phyloP scores from a whole-genome alignment of 2,113 vertebrate species.

The Podilymbus podiceps region DNA sequence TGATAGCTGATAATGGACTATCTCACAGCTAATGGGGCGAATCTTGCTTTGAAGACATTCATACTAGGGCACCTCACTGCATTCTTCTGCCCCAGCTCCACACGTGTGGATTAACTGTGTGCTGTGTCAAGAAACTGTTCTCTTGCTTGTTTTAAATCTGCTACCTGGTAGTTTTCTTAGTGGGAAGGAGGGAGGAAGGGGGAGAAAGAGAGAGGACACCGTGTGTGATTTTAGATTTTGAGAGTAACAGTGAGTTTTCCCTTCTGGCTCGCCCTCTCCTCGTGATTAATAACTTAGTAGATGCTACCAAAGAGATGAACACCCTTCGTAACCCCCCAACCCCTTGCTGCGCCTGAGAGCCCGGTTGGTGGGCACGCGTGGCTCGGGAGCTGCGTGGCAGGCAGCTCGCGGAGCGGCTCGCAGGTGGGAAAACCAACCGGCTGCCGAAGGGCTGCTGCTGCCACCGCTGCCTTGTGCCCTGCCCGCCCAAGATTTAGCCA shows the following conservation, averaged over 20 bases:
- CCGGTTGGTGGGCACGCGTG: accelerated
- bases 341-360: background rate
- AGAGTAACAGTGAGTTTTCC: background rate
- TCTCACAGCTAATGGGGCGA: background rate
- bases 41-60: background rate
- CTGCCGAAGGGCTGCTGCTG: background rate
- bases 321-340: background rate
- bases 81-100: background rate
- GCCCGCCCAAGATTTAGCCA: background rate
- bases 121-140: background rate
- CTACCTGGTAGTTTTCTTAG: background rate
- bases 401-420: background rate
- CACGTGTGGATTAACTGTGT: background rate
- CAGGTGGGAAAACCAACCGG: background rate
- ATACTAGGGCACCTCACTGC: background rate
- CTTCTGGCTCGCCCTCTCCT: background rate
- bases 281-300: background rate
- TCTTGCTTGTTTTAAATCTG: background rate
- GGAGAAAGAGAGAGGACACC: background rate
- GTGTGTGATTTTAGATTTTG: background rate
- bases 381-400: background rate
- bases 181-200: background rate
- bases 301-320: background rate
- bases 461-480: accelerated
- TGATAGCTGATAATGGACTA: background rate